Evolutionary conservation across 2,888 invertebrate genomes (phyloP).

Genomic region (Spodoptera littoralis): DNA sequence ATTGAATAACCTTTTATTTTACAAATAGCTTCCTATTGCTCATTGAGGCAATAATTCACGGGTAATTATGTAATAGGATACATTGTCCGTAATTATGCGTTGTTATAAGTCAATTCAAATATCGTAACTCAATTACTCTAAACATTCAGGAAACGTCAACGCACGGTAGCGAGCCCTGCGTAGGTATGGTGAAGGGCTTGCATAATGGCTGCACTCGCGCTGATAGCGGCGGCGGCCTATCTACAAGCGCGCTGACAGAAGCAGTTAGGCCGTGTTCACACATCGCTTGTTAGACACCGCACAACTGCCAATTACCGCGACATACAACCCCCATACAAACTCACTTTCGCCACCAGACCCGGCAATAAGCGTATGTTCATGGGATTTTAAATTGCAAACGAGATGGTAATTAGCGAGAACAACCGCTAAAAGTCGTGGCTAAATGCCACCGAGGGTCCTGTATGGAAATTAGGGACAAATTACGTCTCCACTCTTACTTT

Average conservation of each 20-base stretch:
- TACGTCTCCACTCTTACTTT: slow-evolving; percentile 85
- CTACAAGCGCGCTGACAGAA: slow-evolving; percentile 63
- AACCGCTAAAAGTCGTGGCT: slow-evolving; percentile 78
- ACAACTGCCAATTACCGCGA: slow-evolving; percentile 80
- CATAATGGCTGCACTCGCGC: slow-evolving; percentile 66
- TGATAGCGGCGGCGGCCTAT: slow-evolving; percentile 56
- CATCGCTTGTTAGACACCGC: slow-evolving; percentile 67
- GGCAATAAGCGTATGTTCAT: slow-evolving; percentile 65
- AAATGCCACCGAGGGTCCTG: slow-evolving; percentile 80
- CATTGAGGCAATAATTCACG: slow-evolving; percentile 62
- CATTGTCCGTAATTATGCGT: slow-evolving; percentile 64
- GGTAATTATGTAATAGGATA: slow-evolving; percentile 62
- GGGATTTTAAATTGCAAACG: slow-evolving; percentile 86
- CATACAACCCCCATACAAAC: slow-evolving; percentile 74
- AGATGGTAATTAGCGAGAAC: slow-evolving; percentile 88
- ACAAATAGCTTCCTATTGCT: slow-evolving; percentile 57
- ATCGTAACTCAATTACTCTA: slow-evolving; percentile 75
- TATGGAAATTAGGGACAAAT: slow-evolving; percentile 88
- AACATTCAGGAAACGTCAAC: slow-evolving; percentile 77
- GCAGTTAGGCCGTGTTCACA: slow-evolving; percentile 73
- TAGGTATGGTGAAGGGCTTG: slow-evolving; percentile 64
- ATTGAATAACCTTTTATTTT: slow-evolving; percentile 63
- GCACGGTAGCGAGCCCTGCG: slow-evolving; percentile 63
- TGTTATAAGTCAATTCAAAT: slow-evolving; percentile 70
- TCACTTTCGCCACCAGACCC: slow-evolving; percentile 77